Percentiles rank a stretch among this genome's conserved stretches.
Evolutionary conservation across 2,888 invertebrate species (phyloP).

Genomic region (Zelleria hepariella): DNA sequence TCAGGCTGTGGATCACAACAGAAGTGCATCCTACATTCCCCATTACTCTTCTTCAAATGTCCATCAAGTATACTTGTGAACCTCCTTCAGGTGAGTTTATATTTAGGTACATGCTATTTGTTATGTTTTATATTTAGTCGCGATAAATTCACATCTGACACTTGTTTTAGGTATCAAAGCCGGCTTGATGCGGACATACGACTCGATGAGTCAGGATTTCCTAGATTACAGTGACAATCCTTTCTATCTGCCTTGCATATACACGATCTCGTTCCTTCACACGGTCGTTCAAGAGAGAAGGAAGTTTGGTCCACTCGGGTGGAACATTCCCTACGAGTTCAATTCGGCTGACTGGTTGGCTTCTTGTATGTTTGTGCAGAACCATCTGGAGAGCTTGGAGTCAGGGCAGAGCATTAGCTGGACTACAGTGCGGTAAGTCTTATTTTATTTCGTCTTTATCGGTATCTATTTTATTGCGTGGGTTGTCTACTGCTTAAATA

Average conservation of each 20-base stretch:
- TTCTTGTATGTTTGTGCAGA: conserved; percentile 87
- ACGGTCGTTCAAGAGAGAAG: conserved; percentile 89
- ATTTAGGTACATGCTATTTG: neutral
- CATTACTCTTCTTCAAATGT: conserved; percentile 86
- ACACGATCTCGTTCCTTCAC: conserved; percentile 87
- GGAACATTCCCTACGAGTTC: conserved; percentile 95
- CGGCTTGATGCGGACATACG: conserved; percentile 86
- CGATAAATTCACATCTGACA: neutral
- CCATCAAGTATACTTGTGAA: conserved; percentile 91
- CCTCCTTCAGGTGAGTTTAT: conserved; percentile 80
- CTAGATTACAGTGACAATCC: conserved; percentile 84
- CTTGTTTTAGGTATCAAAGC: conserved; percentile 78
- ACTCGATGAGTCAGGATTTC: conserved; percentile 86
- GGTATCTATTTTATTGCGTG: no score
- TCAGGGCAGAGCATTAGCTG: conserved; percentile 82
- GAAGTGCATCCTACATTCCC: conserved; percentile 85
- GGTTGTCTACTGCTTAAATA: no score
- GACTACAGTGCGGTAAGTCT: conserved; percentile 76
- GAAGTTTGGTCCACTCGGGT: conserved; percentile 90
- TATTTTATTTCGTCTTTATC: no score
- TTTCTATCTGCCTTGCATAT: conserved; percentile 87
- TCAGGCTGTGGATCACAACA: conserved; percentile 88
- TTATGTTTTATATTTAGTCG: neutral
- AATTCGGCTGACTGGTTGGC: conserved; percentile 91
- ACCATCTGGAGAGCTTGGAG: conserved; percentile 86